A percentile compares a stretch with the other conserved stretches of the same genome.
Conservation (phyloP, 1,140 invertebrate genomes). For the Achatina immaculata region DNA sequence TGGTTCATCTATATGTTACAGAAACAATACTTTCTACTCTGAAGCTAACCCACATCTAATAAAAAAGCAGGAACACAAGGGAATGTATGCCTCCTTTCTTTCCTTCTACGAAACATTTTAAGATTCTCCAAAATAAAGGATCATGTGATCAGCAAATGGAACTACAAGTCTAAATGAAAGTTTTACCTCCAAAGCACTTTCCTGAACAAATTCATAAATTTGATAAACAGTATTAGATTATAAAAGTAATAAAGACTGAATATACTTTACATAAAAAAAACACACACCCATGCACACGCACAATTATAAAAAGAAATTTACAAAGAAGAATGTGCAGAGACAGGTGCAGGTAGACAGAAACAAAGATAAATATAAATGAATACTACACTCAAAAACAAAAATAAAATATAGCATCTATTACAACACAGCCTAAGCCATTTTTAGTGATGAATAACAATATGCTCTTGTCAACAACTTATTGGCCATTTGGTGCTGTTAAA, state of each 20-base stretch:
- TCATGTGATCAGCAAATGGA: background rate
- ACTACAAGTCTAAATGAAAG: background rate
- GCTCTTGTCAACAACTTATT: too few species aligned
- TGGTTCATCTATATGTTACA: too few species aligned
- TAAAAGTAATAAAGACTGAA: background rate
- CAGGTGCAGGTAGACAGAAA: background rate
- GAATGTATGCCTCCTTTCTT: background rate
- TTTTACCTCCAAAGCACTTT: conserved; percentile 7
- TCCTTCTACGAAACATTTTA: background rate
- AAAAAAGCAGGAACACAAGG: background rate
- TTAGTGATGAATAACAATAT: too few species aligned
- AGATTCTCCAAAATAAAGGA: background rate
- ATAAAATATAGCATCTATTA: too few species aligned
- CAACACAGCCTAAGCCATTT: too few species aligned
- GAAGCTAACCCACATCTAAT: background rate
- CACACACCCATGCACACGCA: too few species aligned
- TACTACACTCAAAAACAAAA: too few species aligned
- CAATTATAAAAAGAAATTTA: background rate
- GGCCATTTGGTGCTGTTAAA: too few species aligned
- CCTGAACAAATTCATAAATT: background rate
- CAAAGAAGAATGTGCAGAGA: background rate
- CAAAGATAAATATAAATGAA: too few species aligned
- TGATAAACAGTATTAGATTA: background rate
- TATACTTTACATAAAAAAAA: too few species aligned
- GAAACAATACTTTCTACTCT: background rate